Conservation (phyloP, 2,888 invertebrate species). For the Plusia festucae region DNA sequence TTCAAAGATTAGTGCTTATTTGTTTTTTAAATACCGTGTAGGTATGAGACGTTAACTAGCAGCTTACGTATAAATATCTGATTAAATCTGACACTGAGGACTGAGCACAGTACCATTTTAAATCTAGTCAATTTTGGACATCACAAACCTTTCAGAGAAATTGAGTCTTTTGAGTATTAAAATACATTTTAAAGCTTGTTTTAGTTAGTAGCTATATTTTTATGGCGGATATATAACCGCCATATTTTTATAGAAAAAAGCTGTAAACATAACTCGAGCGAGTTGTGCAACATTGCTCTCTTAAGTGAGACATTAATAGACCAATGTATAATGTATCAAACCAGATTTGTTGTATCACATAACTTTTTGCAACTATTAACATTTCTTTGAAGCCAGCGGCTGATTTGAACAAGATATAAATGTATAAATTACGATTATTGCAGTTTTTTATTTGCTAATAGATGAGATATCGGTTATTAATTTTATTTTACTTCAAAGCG, state of each 20-base stretch:
- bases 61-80: neutral
- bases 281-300: slow-evolving; percentile 41
- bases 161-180: neutral
- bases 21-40: slow-evolving; percentile 7
- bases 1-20: slow-evolving; percentile 9
- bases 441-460: slow-evolving; percentile 25
- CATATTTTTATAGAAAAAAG: slow-evolving; percentile 9
- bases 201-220: neutral
- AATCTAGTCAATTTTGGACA: neutral
- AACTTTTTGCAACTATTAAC: slow-evolving; percentile 55
- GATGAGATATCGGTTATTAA: slow-evolving; percentile 15
- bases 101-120: too few relatives aligned
- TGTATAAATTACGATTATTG: slow-evolving; percentile 26
- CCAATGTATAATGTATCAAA: slow-evolving; percentile 56
- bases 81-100: neutral
- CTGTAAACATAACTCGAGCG: slow-evolving; percentile 19
- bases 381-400: slow-evolving; percentile 51
- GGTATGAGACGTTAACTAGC: neutral
- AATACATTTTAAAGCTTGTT: neutral
- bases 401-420: slow-evolving; percentile 20
- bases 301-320: slow-evolving; percentile 60
- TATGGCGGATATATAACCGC: too few relatives aligned
- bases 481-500: slow-evolving; percentile 14
- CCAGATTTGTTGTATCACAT: slow-evolving; percentile 48
- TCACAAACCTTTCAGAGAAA: too few relatives aligned